Conservation (phyloP, 2,113 vertebrate species). For the Chamaea fasciata region DNA sequence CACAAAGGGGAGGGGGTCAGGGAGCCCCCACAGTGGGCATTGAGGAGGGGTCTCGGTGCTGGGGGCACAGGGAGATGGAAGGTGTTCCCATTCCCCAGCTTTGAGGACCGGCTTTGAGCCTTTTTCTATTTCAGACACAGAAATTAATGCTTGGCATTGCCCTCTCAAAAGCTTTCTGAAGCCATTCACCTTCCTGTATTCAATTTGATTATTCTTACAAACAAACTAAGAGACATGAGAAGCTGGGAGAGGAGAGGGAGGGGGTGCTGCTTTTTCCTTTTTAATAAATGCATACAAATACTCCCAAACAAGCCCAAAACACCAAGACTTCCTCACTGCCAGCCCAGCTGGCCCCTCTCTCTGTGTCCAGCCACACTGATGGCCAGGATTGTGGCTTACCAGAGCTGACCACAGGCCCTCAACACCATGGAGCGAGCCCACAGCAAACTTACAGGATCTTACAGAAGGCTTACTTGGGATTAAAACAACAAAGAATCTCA, state of each 20-base stretch:
- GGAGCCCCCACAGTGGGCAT: fast-evolving
- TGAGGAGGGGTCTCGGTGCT: not conserved
- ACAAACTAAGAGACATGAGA: not conserved
- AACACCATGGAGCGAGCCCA: not conserved
- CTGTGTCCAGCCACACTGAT: not conserved
- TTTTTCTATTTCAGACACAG: not conserved
- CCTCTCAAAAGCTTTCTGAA: not conserved
- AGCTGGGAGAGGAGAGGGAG: not conserved
- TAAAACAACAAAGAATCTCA: not conserved
- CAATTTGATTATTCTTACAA: not conserved
- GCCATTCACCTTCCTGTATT: not conserved
- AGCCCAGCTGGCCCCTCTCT: not conserved
- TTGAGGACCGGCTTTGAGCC: not conserved
- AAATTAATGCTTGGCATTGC: not conserved
- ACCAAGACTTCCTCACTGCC: not conserved
- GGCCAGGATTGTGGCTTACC: fast-evolving
- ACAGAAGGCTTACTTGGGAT: not conserved
- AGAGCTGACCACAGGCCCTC: not conserved
- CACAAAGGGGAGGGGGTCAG: not conserved
- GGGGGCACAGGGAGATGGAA: not conserved
- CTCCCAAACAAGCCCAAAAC: not conserved
- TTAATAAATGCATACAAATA: not conserved
- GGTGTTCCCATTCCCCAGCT: not conserved
- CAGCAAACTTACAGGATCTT: not conserved
- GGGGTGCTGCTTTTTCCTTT: not conserved